Percentiles rank a stretch among this genome's conserved stretches.
These are phyloP conservation scores for Catamblyrhynchus diadema DNA, from an alignment of 2,797 vertebrate genomes.

Conservation along the genomic window DNA sequence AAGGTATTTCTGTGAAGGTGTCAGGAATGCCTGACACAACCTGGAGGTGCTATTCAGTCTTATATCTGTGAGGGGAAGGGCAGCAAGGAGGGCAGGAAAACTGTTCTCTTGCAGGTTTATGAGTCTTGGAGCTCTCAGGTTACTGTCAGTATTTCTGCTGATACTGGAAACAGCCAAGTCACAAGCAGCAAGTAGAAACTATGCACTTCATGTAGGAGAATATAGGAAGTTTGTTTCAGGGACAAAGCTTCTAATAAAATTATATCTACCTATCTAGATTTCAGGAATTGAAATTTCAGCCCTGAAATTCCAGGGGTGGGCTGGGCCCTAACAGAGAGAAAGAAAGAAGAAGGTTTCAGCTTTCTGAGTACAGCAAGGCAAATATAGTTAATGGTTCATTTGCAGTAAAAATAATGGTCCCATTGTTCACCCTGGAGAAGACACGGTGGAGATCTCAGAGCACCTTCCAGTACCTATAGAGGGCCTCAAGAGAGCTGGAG, in stretches of 20 bases:
- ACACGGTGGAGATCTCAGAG: neutral
- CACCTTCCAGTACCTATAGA: neutral
- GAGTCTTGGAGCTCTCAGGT: neutral
- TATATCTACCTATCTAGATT: neutral
- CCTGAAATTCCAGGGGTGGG: neutral
- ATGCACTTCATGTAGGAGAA: neutral
- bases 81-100: neutral
- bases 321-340: neutral
- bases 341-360: neutral
- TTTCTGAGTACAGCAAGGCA: neutral
- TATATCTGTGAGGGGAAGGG: neutral
- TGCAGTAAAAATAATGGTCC: neutral
- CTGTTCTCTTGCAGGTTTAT: neutral
- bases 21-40: neutral
- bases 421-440: neutral
- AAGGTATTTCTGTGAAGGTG: neutral
- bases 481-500: neutral
- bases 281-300: neutral
- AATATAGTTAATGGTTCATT: neutral
- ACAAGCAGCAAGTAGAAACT: neutral
- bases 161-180: neutral
- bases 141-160: neutral
- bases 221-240: neutral
- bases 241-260: neutral
- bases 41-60: neutral